Evolutionary conservation across 2,113 vertebrate species (phyloP), one percentile per base, ranked within the genome.

Genomic region (Coryphaenoides rupestris): DNA sequence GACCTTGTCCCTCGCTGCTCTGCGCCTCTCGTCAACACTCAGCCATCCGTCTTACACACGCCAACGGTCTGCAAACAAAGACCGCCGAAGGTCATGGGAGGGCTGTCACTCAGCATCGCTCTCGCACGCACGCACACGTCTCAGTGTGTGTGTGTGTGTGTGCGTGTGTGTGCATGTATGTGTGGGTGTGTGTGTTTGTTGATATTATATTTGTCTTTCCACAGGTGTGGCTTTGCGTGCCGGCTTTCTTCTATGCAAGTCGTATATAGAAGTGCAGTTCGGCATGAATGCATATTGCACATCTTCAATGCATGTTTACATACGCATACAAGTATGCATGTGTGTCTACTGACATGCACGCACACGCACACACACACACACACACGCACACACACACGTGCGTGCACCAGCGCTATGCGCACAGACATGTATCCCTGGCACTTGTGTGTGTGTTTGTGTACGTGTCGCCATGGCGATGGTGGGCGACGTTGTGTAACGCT

Each of bases 401-500:
- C 28, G 10, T 10, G 10, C 28, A 33, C 28, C 10, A 33, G 28
- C 4, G 28, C 28, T 33, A 33, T 33, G 28, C 10, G 28, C 28
- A 33, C 6, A 33, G 28, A 33, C 28, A 33, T 33, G 28, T 9
- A 33, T 69, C 55, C 70, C 63, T 45, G 78, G 67, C 63, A 63
- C 68, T 68, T 70, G 47, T 17, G n/a, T 50, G 72, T 77, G 68
- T 84, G 24, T 80, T 52, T 84, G 68, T 75, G 69, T 76, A 57
- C 72, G 62, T 49, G 77, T 89, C 83, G 73, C 80, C 70, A 61
- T 82, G 78, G 88, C 26, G 26, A 49, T 63, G 66, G 75, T 80
- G 75, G 49, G 68, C 19, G 75, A 76, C 57, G 68, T 57, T 49
- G 14, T n/a, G 47, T 49, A 49, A 70, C 60, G 67, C 70, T 64